Evolutionary conservation across 2,113 vertebrate genomes (phyloP), one percentile per base, ranked within the genome.

Genomic region (Holacanthus passer): DNA sequence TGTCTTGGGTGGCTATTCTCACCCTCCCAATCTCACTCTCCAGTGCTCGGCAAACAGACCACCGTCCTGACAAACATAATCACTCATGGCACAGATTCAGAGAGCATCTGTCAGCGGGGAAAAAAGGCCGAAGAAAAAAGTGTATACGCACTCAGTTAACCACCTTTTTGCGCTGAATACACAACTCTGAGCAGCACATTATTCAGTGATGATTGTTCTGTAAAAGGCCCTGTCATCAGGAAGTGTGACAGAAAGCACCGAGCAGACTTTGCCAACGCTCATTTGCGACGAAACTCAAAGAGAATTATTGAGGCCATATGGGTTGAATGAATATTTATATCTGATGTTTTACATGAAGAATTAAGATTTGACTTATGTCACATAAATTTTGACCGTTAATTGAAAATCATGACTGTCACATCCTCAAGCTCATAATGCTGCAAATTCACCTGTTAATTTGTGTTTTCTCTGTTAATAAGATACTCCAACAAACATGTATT

Each of bases 1-100:
- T 91, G 77, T 93, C 87, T 86, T 63, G 19, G 79, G 83, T 60
- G 41, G 77, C 83, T 63, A 81, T 87, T 90, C 73, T 85, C 85
- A 69, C 82, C 69, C 77, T n/a, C 50, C 73, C 91, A 86, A 88
- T 90, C 90, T 89, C 88, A 79, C 89, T 90, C 86, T 82, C 74
- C 82, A 68, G 74, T 77, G 88, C 87, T 87, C 65, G 4, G 72
- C 89, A 92, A 94, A 93, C 91, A 90, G 74, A 69, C 81, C 76
- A 68, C 35, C 50, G 52, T 85, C 85, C 77, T 90, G 87, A 90
- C 88, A 91, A 91, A 91, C 83, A 81, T 82, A 85, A 91, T 91
- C 90, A 82, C 71, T 77, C 76, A 60, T 47, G 43, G 77, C 66
- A 66, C 65, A 66, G 89, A 84, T 78, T 82, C 83, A 79, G 53